A percentile compares a stretch with the other conserved stretches of the same genome.
phyloP scores from a whole-genome alignment of 2,888 invertebrate species.

The Julus scandinavius region DNA sequence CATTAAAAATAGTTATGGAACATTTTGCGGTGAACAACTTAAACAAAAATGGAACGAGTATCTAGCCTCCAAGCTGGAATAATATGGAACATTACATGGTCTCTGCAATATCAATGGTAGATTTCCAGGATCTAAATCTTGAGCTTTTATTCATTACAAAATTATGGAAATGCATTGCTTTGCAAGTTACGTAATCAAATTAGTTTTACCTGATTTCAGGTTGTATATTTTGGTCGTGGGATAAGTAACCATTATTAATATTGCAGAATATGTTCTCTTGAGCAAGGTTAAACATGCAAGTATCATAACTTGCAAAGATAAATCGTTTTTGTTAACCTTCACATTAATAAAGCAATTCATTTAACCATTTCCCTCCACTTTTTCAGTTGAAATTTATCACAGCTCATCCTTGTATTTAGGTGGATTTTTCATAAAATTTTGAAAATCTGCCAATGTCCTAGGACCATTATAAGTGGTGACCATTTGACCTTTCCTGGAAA shows the following conservation, averaged over 20 bases:
- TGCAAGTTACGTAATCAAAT: neutral
- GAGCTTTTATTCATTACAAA: too few relatives aligned
- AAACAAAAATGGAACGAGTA: neutral
- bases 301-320: neutral
- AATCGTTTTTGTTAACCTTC: neutral
- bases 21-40: neutral
- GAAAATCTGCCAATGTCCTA: conserved; percentile 69
- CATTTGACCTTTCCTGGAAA: conserved; percentile 65
- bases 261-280: neutral
- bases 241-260: neutral
- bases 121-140: neutral
- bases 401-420: conserved; percentile 60
- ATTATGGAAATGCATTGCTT: neutral
- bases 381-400: conserved; percentile 55
- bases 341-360: neutral
- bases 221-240: neutral
- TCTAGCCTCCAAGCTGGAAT: neutral
- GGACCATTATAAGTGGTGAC: conserved; percentile 72
- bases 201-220: too few relatives aligned
- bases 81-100: neutral
- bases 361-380: neutral
- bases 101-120: neutral
- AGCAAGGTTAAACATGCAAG: neutral
- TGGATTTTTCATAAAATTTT: conserved; percentile 68
- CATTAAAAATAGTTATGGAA: conserved; percentile 13